These are phyloP conservation scores for Conchocele bisecta DNA, from an alignment of 2,888 invertebrate genomes.

Conservation along the genomic window DNA sequence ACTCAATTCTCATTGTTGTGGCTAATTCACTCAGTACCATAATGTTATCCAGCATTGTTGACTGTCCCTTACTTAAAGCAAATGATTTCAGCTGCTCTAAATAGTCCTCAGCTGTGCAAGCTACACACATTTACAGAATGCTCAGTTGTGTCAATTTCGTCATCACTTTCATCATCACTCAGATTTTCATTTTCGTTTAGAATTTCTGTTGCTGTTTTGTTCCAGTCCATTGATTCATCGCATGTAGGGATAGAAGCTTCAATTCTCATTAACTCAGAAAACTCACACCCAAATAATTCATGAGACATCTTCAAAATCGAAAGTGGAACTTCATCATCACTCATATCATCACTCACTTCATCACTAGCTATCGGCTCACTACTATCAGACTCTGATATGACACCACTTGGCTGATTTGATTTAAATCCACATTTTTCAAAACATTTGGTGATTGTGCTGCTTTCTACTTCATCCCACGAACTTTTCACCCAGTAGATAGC, in stretches of 20 bases:
- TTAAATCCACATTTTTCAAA: slow-evolving; percentile 25
- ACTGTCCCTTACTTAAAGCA: not conserved
- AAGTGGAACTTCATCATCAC: not conserved
- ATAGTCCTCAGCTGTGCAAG: not conserved
- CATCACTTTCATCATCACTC: not conserved
- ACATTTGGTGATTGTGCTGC: slow-evolving; percentile 30
- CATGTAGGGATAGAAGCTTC: not conserved
- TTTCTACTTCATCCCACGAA: slow-evolving; percentile 36
- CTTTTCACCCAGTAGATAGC: slow-evolving; percentile 32
- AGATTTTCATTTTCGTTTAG: not conserved
- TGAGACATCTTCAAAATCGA: not conserved
- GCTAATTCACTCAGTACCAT: not conserved
- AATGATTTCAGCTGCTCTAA: not conserved
- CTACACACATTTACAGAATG: not conserved
- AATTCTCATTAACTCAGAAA: not conserved
- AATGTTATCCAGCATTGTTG: not conserved
- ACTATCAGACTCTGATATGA: too few relatives aligned
- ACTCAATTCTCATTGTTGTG: not conserved
- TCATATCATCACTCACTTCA: not conserved
- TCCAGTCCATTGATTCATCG: not conserved
- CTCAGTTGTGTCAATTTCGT: not conserved
- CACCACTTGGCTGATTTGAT: too few relatives aligned
- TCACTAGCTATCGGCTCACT: not conserved
- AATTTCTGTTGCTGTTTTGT: not conserved
- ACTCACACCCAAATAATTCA: not conserved